Evolutionary conservation across 2,113 vertebrate species (phyloP).

Genomic region (Irena cyanogastra): DNA sequence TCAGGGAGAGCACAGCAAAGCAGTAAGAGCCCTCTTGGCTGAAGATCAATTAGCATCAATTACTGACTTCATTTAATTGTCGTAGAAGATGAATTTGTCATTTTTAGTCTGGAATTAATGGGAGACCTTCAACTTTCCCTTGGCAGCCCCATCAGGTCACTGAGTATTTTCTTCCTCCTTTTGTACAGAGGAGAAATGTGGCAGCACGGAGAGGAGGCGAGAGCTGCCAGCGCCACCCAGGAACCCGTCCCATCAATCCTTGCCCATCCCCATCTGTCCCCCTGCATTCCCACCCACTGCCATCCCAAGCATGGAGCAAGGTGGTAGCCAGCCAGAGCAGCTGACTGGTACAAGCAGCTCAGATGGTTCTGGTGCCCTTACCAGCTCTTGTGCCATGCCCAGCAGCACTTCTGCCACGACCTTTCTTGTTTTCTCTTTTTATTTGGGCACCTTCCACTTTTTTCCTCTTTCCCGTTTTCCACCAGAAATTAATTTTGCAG

Average conservation of each 20-base stretch:
- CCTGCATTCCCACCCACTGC: background rate
- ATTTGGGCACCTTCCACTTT: background rate
- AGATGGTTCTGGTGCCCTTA: background rate
- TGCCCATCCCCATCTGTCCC: background rate
- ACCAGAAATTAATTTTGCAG: conserved; percentile 89
- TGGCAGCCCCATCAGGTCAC: conserved; percentile 72
- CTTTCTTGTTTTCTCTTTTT: background rate
- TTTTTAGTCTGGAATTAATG: conserved; percentile 89
- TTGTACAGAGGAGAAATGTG: background rate
- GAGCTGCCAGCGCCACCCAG: accelerated
- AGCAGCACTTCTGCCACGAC: background rate
- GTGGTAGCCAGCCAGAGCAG: background rate
- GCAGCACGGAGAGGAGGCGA: background rate
- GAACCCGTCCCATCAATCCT: background rate
- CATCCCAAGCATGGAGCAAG: background rate
- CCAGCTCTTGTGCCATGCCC: accelerated
- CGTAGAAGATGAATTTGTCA: conserved; percentile 87
- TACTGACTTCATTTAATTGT: conserved; percentile 90
- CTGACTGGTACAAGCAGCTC: background rate
- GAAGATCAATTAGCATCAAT: conserved; percentile 89
- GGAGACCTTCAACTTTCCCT: conserved; percentile 84
- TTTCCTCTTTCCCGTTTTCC: conserved; percentile 60
- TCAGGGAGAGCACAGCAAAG: conserved; percentile 12
- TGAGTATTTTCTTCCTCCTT: conserved; percentile 39
- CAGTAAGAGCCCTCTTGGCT: conserved; percentile 71